These are phyloP conservation scores for Pterocles gutturalis DNA, from an alignment of 2,113 vertebrate species.

Conservation along the genomic window DNA sequence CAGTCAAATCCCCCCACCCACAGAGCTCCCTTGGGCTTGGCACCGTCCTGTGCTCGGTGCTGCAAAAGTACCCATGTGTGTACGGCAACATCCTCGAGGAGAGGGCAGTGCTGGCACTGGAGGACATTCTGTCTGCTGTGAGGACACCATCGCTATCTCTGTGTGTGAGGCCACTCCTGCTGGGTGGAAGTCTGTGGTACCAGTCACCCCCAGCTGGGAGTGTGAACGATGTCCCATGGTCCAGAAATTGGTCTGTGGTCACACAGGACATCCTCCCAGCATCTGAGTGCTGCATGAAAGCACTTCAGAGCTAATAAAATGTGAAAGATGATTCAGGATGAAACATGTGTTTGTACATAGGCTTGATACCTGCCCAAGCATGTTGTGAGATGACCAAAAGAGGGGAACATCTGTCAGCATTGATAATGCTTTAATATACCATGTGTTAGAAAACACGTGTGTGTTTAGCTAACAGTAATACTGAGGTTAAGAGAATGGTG, in stretches of 20 bases:
- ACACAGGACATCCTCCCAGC: background rate
- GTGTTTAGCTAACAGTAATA: background rate
- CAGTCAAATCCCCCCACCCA: too few species aligned
- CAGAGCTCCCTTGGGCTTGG: background rate
- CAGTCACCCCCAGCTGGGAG: background rate
- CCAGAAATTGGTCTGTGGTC: background rate
- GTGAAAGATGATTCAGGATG: background rate
- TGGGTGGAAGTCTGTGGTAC: background rate
- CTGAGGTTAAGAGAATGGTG: background rate
- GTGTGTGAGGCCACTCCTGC: background rate
- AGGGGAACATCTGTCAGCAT: background rate
- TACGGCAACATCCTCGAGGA: fast-evolving
- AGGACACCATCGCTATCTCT: background rate
- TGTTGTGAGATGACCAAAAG: background rate
- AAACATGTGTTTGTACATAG: background rate
- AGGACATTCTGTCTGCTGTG: background rate
- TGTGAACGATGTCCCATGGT: fast-evolving
- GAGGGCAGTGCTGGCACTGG: background rate
- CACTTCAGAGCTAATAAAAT: background rate
- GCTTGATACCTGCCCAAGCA: background rate
- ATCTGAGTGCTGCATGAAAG: background rate
- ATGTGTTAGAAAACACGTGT: background rate
- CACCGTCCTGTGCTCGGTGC: fast-evolving
- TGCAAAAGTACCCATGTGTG: background rate
- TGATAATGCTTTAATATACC: background rate